Conservation (phyloP, 2,797 vertebrate genomes). For the Centropyge bicolor region DNA sequence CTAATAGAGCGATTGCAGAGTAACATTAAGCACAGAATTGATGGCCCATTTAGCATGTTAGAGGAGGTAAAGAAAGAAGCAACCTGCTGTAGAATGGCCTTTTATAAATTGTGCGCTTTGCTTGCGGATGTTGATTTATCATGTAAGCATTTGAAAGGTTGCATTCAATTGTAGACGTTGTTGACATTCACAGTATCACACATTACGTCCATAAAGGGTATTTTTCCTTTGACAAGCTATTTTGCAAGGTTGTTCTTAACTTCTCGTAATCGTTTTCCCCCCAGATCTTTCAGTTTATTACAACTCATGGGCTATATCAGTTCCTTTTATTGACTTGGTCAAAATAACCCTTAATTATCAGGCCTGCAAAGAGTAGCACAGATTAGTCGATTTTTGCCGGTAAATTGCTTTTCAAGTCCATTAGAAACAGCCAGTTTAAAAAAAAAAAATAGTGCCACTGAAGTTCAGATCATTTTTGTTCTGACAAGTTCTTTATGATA, state of each 20-base stretch:
- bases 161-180: neutral
- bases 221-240: neutral
- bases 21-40: slow-evolving; percentile 23
- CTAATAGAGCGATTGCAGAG: slow-evolving; percentile 18
- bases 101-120: neutral
- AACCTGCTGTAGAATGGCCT: neutral
- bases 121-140: slow-evolving; percentile 9
- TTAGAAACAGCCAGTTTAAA: neutral
- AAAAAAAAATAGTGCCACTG: neutral
- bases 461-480: neutral
- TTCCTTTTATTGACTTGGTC: slow-evolving; percentile 25
- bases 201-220: neutral
- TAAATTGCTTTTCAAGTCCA: slow-evolving; percentile 28
- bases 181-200: neutral
- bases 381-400: slow-evolving; percentile 15
- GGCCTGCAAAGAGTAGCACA: slow-evolving; percentile 4
- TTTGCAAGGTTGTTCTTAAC: slow-evolving; percentile 6
- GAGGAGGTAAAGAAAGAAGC: neutral
- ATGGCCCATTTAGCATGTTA: neutral
- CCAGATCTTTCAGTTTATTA: neutral
- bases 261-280: slow-evolving; percentile 6
- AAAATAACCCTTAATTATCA: slow-evolving; percentile 48
- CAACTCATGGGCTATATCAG: neutral
- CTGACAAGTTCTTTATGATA: neutral
- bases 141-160: neutral